Base-by-base conservation (phyloP, 2,888 invertebrate species). In the Scaptomyza tumidula region DNA sequence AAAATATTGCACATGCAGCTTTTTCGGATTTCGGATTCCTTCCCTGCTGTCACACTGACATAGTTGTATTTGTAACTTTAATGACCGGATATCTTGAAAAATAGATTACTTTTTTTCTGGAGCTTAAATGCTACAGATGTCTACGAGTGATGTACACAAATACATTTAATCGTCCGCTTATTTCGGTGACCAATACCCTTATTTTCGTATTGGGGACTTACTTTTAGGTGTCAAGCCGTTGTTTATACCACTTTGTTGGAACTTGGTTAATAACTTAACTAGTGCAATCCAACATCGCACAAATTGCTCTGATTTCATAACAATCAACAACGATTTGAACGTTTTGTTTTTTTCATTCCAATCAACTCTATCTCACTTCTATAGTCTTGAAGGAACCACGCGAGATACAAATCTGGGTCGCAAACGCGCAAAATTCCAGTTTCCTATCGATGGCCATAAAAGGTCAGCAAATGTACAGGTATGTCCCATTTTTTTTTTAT, bases 381-480 rank as follows among this genome's bases (percentile, higher is more conserved):
- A 41, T 93, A 97, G 97, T 95, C 73, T 94, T 94, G 62, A 95
- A 95, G 73, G 95, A 94, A 78, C 95, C 95, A 0, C 94, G 95
- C 74, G 96, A 95, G 72, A 95, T 97, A 79, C 94, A 95, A 63
- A 93, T 95, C 13, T 96, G 96, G 96, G 94, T 97, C 71, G 95
- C 96, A 0, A 97, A 97, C 92, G 95, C 96, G 0, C 94, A 95
- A 54, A 94, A 96, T 80, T 95, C 96, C 54, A 97, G 96, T 89
- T 97, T 96, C 92, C 95, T 95, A 93, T 96, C 96, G 91, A 93
- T 97, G 93, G 95, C 96, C 50, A 94, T 97, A 46, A 95, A 95
- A 88, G 97, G 96, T 31, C 96, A 97, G 90, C 96, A 95, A 71
- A 94, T 97, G 91, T 97, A 95, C 93, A 93, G 96, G 90, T 94